phyloP scores from a whole-genome alignment of 2,113 vertebrate species.

The Cnemophilus loriae region DNA sequence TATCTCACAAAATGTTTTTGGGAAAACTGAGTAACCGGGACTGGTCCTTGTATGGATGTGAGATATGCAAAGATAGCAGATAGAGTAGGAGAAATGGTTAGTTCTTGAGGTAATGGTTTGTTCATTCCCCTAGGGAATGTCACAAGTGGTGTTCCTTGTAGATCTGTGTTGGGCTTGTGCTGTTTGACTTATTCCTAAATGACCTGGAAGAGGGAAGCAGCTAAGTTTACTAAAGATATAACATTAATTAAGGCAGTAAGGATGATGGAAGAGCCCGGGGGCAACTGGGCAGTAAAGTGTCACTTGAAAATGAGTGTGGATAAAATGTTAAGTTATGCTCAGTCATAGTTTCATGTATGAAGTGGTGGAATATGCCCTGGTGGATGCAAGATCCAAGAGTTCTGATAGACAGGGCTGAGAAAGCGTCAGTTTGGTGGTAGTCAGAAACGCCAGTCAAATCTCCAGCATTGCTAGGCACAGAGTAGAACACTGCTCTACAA shows the following conservation, averaged over 20 bases:
- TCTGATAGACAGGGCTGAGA: neutral
- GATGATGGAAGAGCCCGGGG: neutral
- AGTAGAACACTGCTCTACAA: neutral
- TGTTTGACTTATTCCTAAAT: neutral
- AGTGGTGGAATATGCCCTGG: neutral
- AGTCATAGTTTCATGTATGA: neutral
- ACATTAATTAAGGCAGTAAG: neutral
- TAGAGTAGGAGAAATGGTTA: neutral
- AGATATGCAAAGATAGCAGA: neutral
- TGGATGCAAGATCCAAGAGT: neutral
- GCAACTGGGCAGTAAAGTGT: neutral
- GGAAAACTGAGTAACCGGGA: neutral
- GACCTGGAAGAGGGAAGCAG: neutral
- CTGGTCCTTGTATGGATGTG: neutral
- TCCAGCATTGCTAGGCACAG: neutral
- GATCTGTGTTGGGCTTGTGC: neutral
- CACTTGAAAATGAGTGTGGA: neutral
- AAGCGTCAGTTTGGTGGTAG: neutral
- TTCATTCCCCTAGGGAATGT: neutral
- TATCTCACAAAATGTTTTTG: neutral
- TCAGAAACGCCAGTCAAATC: neutral
- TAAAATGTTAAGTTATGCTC: neutral
- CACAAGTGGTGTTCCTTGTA: neutral
- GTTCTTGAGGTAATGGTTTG: neutral
- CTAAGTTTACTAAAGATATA: neutral